Percentiles rank a stretch among this genome's conserved stretches.
Conservation (phyloP, 30 jellyfish, hydroid and myxozoan genomes). For the Pseudorhiza aurosa region DNA sequence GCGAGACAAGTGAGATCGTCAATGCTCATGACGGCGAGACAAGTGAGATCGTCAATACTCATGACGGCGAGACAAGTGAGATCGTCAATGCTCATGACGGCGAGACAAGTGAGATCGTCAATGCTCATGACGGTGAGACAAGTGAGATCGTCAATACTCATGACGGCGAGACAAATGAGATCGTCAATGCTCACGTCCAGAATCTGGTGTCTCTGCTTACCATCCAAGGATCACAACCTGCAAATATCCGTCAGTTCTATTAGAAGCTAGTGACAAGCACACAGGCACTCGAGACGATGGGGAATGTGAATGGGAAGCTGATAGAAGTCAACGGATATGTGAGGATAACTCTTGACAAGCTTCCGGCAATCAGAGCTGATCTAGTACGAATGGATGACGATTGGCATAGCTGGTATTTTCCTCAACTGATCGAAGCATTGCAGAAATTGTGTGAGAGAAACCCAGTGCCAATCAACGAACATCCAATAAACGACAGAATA, state of each 20-base stretch:
- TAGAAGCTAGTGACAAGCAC: slow-evolving; percentile 42
- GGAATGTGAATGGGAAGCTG: slow-evolving; percentile 32
- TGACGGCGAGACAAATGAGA: slow-evolving; percentile 60
- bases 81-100: slow-evolving; percentile 49
- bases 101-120: slow-evolving; percentile 54
- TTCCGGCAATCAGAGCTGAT: slow-evolving; percentile 66
- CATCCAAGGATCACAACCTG: slow-evolving; percentile 29
- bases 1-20: too few species aligned
- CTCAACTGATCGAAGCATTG: slow-evolving; percentile 57
- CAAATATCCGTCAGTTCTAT: slow-evolving; percentile 50
- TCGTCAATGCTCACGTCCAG: slow-evolving; percentile 71
- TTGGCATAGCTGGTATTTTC: slow-evolving; percentile 73
- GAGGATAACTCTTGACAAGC: slow-evolving; percentile 74
- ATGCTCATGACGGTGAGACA: too few species aligned
- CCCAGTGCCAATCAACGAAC: slow-evolving; percentile 10
- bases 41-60: slow-evolving; percentile 62
- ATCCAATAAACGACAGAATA: too few species aligned
- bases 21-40: slow-evolving; percentile 48
- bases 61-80: too few species aligned
- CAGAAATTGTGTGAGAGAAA: slow-evolving; percentile 74
- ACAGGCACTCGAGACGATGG: slow-evolving; percentile 64
- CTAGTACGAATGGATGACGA: slow-evolving; percentile 65
- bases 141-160: slow-evolving; percentile 35
- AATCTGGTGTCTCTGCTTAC: slow-evolving; percentile 22
- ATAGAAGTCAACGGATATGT: slow-evolving; percentile 53